Evolutionary conservation across 35 echinoderm and acorn worm species (phyloP), one percentile per base, ranked within the genome.

Genomic region (Ophioderma brevispina): DNA sequence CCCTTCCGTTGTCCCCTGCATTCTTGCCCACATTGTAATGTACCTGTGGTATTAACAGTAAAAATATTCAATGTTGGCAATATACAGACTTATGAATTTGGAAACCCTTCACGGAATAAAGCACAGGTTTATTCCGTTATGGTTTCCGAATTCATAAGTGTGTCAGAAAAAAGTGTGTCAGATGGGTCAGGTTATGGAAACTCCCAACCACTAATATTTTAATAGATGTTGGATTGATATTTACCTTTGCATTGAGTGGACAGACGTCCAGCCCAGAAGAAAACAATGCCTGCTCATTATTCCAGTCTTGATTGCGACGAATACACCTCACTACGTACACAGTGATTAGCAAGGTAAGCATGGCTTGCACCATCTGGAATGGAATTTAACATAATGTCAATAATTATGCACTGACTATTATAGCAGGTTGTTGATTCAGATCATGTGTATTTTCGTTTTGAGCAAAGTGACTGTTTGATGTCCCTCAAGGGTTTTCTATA

Each of bases 11-110:
- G 80, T 99, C 97, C 38, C 89, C 85, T 32, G 91, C 90, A 78
- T 87, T 87, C 86, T 99, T 99, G 10, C 82, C 97, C 87, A 99
- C 95, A 55, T 99, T 99, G 32, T 99, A 99, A 81, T 99, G 97
- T 17, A 99, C 94, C 95, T 97, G 80, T 17, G 80, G 33, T 76
- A 78, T 33, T 32, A 38, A 85, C n/a, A 76, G n/a, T 55, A 25
- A 37, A 35, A 55, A 37, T 37, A 37, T 6, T 37, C 6, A 4
- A 14, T 81, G 21, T 37, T 81, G 2, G n/a, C 2, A 10, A 76
- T 76, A 5, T 35, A 76, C 10, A 76, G n/a, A 4, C 33, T 70
- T 25, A 70, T 25, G 28, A 18, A 70, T 30, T 15, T n/a, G n/a
- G n/a, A n/a, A n/a, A n/a, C n/a, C n/a, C n/a, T n/a, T n/a, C n/a